Evolutionary conservation across 2,113 vertebrate genomes (phyloP).

Genomic region (Murina feae): DNA sequence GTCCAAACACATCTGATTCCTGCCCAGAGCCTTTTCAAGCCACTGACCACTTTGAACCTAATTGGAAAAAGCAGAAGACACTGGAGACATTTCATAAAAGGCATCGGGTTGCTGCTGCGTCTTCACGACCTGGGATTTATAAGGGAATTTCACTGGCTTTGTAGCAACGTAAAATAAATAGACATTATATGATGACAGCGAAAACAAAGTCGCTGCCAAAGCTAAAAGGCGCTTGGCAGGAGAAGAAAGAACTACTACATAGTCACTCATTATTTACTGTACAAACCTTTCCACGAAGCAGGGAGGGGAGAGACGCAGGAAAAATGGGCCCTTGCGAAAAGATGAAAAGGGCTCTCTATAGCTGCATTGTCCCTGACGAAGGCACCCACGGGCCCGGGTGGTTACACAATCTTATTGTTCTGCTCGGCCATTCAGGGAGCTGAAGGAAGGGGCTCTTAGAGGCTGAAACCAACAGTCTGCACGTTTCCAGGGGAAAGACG

Average conservation of each 20-base stretch:
- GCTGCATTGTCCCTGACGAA: conserved; percentile 66
- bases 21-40: conserved; percentile 73
- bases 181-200: conserved; percentile 86
- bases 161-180: conserved; percentile 86
- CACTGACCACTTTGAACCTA: conserved; percentile 80
- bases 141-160: conserved; percentile 83
- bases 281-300: conserved; percentile 80
- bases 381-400: conserved; percentile 47
- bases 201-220: conserved; percentile 85
- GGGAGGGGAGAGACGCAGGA: conserved; percentile 75
- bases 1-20: conserved; percentile 71
- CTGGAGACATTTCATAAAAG: conserved; percentile 79
- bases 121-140: conserved; percentile 83
- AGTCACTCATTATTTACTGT: conserved; percentile 80
- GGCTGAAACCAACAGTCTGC: conserved; percentile 70
- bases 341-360: conserved; percentile 75
- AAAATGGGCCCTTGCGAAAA: conserved; percentile 75
- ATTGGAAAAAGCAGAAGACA: conserved; percentile 80
- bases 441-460: conserved; percentile 66
- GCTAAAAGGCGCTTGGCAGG: conserved; percentile 84
- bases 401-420: conserved; percentile 73
- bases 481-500: conserved; percentile 64
- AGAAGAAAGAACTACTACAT: conserved; percentile 80
- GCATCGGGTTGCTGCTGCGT: conserved; percentile 78
- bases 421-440: conserved; percentile 64